Evolutionary conservation across 2,888 invertebrate genomes (phyloP).

Genomic region (Drosophila kuntzei): DNA sequence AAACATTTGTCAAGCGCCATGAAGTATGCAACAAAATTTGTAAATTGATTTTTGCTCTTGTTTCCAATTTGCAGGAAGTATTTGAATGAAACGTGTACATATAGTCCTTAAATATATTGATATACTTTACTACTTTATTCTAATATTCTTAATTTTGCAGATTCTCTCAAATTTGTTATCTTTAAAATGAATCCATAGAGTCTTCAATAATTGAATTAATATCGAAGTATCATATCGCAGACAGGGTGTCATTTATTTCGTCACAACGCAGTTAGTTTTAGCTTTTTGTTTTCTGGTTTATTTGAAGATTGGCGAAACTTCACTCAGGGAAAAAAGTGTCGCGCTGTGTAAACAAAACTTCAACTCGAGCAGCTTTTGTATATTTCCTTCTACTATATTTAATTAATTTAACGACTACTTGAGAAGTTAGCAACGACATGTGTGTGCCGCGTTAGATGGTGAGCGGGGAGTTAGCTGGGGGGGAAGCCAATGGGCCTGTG

Average conservation of each 20-base stretch:
- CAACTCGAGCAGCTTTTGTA: conserved; percentile 43
- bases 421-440: conserved; percentile 76
- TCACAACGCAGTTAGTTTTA: conserved; percentile 4
- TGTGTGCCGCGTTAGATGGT: conserved; percentile 16
- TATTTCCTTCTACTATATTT: conserved; percentile 74
- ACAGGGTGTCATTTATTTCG: no score
- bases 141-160: background rate
- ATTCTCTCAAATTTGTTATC: background rate
- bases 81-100: background rate
- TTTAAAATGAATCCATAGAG: background rate
- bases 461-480: conserved; percentile 15
- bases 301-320: conserved; percentile 22
- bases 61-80: background rate
- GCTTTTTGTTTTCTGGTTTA: conserved; percentile 9
- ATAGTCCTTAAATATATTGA: background rate
- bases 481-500: conserved; percentile 54
- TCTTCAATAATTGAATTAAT: background rate
- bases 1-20: conserved; percentile 19
- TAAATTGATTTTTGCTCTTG: background rate
- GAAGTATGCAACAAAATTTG: conserved; percentile 43
- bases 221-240: background rate
- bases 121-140: no score
- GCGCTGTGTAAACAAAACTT: conserved; percentile 61
- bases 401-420: conserved; percentile 84
- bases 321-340: conserved; percentile 28